A percentile compares a stretch with the other conserved stretches of the same genome.
These are phyloP conservation scores for Nephrotoma guestfalica DNA, from an alignment of 2,888 invertebrate species.

Conservation along the genomic window DNA sequence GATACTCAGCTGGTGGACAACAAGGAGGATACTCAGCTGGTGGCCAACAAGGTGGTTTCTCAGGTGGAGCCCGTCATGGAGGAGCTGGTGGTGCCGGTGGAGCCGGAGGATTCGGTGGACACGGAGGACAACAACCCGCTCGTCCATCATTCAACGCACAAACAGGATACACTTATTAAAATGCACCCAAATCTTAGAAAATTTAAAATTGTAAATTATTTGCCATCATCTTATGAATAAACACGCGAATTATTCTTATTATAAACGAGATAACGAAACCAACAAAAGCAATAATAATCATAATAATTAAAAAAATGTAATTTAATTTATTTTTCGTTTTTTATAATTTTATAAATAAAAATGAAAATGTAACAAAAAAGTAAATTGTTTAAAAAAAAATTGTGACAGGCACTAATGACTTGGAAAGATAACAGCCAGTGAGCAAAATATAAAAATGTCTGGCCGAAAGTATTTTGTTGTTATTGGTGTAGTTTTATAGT, in stretches of 20 bases:
- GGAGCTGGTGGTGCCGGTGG: not conserved
- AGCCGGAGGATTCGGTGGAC: not conserved
- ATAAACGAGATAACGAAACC: not conserved
- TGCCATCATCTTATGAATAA: not conserved
- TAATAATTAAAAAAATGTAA: not conserved
- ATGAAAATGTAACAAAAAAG: not conserved
- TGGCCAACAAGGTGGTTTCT: conserved; percentile 4
- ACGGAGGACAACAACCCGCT: not conserved
- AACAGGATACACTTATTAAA: conserved; percentile 6
- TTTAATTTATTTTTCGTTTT: not conserved
- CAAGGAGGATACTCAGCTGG: conserved; percentile 5
- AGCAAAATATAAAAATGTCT: not conserved
- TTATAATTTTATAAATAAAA: not conserved
- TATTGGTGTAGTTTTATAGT: not conserved
- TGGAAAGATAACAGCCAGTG: not conserved
- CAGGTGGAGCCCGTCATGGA: not conserved
- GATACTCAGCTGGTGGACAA: conserved; percentile 1
- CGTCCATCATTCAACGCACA: conserved; percentile 1
- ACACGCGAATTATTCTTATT: not conserved
- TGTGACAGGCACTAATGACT: not conserved
- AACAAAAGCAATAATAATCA: not conserved
- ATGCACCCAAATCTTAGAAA: not conserved
- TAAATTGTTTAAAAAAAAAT: not conserved
- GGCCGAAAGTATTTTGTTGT: not conserved
- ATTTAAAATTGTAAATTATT: not conserved